Conservation (phyloP, 2,888 invertebrate species). For the Conops quadrifasciatus region DNA sequence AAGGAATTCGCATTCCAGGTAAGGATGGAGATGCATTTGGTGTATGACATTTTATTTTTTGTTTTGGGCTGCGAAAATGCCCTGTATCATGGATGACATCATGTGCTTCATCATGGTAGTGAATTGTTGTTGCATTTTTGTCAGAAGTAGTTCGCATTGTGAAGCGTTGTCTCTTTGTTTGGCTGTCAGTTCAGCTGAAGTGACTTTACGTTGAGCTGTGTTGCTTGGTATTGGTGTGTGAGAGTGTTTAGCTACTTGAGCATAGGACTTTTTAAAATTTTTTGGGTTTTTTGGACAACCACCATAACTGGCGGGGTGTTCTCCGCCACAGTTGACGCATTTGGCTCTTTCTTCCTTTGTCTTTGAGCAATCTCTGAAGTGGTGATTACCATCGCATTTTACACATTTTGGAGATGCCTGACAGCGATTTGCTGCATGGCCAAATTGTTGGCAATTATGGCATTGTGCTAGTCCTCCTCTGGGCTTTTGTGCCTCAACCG, state of each 20-base stretch:
- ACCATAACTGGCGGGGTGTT: background rate
- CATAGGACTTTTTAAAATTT: background rate
- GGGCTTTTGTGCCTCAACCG: background rate
- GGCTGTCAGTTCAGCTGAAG: background rate
- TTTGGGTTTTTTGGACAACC: background rate
- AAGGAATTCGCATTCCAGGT: background rate
- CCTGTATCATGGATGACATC: background rate
- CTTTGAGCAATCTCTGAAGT: background rate
- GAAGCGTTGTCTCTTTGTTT: background rate
- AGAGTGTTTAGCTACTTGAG: background rate
- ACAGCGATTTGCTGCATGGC: background rate
- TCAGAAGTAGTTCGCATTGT: background rate
- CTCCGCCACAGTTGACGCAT: background rate
- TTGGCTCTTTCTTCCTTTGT: background rate
- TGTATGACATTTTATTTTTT: background rate
- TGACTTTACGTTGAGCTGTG: too few species aligned
- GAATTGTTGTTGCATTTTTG: background rate
- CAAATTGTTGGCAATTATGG: conserved; percentile 4
- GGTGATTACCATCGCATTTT: background rate
- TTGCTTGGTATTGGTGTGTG: background rate
- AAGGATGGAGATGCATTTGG: background rate
- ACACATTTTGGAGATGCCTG: background rate
- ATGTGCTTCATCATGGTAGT: background rate
- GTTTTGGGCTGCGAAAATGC: background rate
- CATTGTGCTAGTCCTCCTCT: background rate